Evolutionary conservation across 1,140 invertebrate species (phyloP).

Genomic region (Agrypnia vestita): DNA sequence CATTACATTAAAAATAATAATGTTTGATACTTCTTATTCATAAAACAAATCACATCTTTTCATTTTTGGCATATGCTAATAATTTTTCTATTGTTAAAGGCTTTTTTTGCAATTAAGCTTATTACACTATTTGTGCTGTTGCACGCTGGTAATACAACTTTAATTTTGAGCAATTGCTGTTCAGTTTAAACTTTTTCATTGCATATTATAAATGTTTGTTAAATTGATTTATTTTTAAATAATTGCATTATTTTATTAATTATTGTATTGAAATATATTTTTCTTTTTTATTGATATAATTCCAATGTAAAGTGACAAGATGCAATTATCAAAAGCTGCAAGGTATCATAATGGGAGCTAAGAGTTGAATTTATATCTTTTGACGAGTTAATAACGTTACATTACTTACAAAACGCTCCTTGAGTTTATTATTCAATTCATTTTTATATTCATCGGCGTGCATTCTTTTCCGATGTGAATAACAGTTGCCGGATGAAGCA

Average conservation of each 20-base stretch:
- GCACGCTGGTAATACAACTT: too few species aligned
- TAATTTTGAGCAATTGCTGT: too few species aligned
- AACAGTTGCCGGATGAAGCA: conserved; percentile 52
- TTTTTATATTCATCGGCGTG: conserved; percentile 52
- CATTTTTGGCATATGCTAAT: too few species aligned
- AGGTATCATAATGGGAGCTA: not conserved
- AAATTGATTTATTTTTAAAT: not conserved
- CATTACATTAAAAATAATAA: too few species aligned
- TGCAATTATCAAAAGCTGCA: not conserved
- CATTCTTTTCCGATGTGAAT: conserved; percentile 53
- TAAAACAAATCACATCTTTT: too few species aligned
- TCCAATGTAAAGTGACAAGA: not conserved
- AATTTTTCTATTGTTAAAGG: too few species aligned
- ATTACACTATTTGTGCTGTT: too few species aligned
- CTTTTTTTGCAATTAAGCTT: too few species aligned
- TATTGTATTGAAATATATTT: too few species aligned
- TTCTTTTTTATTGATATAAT: not conserved
- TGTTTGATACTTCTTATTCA: too few species aligned
- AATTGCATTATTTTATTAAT: not conserved
- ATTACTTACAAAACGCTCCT: conserved; percentile 37
- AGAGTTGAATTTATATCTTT: not conserved
- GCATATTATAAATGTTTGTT: not conserved
- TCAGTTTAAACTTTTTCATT: too few species aligned
- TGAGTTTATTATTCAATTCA: conserved; percentile 28
- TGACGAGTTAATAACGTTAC: too few species aligned